These are phyloP conservation scores for Eleginops maclovinus DNA, from an alignment of 2,113 vertebrate genomes.

Conservation along the genomic window DNA sequence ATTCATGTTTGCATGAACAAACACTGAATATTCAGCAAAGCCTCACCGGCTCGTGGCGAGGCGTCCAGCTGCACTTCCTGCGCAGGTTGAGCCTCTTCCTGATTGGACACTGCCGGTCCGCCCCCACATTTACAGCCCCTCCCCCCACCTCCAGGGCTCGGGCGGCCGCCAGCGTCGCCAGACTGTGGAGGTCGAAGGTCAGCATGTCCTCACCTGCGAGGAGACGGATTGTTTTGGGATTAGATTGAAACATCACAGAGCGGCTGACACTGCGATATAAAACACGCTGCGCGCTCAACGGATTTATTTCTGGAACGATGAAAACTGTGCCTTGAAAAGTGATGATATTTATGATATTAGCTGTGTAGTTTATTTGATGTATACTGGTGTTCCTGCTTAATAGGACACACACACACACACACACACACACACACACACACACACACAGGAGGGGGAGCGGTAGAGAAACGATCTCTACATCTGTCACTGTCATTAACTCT, in stretches of 20 bases:
- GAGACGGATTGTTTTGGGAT: constrained; percentile 50
- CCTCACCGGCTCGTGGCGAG: constrained; percentile 92
- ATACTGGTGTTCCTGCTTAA: constrained; percentile 66
- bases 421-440: constrained; percentile 40
- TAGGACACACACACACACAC: constrained; percentile 58
- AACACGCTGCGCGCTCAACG: constrained; percentile 23
- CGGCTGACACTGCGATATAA: constrained; percentile 44
- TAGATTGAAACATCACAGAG: constrained; percentile 40
- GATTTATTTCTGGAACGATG: constrained; percentile 66
- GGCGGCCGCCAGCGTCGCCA: constrained; percentile 93
- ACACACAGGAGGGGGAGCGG: constrained; percentile 9
- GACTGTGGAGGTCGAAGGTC: constrained; percentile 92
- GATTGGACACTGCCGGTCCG: constrained; percentile 68
- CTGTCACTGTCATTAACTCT: constrained; percentile 85
- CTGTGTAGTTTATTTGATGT: constrained; percentile 78
- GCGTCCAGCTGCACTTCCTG: constrained; percentile 93
- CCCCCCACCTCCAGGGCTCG: constrained; percentile 88
- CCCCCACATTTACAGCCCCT: constrained; percentile 9
- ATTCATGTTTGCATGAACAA: constrained; percentile 31
- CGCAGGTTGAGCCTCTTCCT: constrained; percentile 89
- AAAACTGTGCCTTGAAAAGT: constrained; percentile 73
- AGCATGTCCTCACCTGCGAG: constrained; percentile 87
- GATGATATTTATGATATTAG: constrained; percentile 81
- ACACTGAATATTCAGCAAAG: constrained; percentile 6
- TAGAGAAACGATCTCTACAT: constrained; percentile 77